These are phyloP conservation scores for Cossypha dichroa DNA, from an alignment of 2,797 vertebrate genomes.

Conservation along the genomic window DNA sequence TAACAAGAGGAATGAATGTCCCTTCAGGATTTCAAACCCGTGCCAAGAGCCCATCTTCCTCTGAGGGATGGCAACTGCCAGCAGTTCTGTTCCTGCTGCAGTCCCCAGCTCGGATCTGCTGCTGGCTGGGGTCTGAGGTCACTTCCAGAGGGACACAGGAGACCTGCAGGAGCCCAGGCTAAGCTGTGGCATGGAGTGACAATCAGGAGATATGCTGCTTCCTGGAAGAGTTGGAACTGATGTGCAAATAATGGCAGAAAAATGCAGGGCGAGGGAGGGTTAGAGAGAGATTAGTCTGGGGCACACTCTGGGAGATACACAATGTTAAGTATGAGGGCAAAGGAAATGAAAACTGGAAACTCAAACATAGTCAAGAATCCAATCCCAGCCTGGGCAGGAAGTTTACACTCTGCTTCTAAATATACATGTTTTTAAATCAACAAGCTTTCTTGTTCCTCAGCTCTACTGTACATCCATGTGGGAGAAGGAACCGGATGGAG, in stretches of 20 bases:
- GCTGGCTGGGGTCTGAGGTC: not conserved
- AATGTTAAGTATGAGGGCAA: conserved; percentile 72
- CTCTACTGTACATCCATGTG: not conserved
- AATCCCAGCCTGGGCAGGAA: conserved; percentile 76
- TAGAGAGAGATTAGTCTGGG: conserved; percentile 63
- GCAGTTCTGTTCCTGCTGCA: not conserved
- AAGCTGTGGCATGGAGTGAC: not conserved
- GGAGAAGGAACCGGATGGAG: not conserved
- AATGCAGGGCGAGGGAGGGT: conserved; percentile 48
- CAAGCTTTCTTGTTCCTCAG: conserved; percentile 72
- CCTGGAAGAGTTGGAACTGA: conserved; percentile 30
- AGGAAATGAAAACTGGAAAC: conserved; percentile 74
- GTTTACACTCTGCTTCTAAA: conserved; percentile 81
- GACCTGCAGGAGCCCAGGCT: not conserved
- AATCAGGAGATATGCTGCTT: not conserved
- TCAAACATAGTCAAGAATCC: conserved; percentile 74
- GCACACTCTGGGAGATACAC: conserved; percentile 67
- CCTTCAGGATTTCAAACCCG: not conserved
- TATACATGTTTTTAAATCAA: conserved; percentile 79
- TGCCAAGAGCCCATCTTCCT: not conserved
- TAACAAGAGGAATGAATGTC: not conserved
- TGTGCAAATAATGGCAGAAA: conserved; percentile 68
- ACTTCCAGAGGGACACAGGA: not conserved
- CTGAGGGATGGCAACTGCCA: not conserved
- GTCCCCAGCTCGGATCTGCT: not conserved